phyloP scores from a whole-genome alignment of 1,140 invertebrate species.

The Lepidurus packardi region DNA sequence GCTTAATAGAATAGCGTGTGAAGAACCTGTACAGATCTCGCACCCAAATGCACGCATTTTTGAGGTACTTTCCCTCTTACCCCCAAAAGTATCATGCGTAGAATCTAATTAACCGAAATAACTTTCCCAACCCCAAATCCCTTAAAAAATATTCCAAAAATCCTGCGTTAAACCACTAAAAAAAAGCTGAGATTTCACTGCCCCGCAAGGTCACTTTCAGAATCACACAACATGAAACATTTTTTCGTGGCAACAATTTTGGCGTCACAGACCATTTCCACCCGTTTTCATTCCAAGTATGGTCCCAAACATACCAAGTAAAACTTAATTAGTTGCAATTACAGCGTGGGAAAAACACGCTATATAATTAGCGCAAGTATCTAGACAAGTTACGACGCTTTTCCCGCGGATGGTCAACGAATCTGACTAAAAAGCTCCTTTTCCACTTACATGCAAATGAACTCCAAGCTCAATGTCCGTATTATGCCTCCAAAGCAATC shows the following conservation, averaged over 20 bases:
- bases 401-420: background rate
- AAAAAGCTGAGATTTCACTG: no score
- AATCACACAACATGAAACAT: no score
- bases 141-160: no score
- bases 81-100: no score
- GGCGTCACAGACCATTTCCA: background rate
- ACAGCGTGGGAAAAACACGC: background rate
- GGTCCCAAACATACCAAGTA: background rate
- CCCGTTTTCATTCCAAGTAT: background rate
- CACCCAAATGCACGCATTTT: background rate
- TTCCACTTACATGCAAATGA: background rate
- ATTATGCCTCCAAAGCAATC: background rate
- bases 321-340: background rate
- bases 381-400: background rate
- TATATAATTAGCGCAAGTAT: background rate
- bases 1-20: background rate
- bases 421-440: background rate
- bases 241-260: no score
- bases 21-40: background rate
- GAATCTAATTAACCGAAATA: no score
- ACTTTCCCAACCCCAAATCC: no score
- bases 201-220: no score
- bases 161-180: no score
- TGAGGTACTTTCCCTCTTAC: background rate
- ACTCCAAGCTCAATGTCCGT: conserved; percentile 1